Evolutionary conservation across 2,888 invertebrate genomes (phyloP).

Genomic region (Eucera pruinosa): DNA sequence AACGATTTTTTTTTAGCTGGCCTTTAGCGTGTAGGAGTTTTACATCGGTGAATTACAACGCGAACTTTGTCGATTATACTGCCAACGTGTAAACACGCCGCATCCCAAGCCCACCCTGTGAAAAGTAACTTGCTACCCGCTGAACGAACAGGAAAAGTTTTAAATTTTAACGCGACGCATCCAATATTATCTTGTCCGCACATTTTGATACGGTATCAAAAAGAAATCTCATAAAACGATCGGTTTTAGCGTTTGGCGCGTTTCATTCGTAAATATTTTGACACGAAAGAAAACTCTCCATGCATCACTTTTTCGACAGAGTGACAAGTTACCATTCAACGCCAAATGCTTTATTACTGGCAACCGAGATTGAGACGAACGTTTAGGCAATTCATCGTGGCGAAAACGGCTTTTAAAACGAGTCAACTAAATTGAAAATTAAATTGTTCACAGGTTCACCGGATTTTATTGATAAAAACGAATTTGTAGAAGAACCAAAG

Average conservation of each 20-base stretch:
- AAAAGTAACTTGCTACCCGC: slow-evolving; percentile 4
- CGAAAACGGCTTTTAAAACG: slow-evolving; percentile 3
- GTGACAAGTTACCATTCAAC: background rate
- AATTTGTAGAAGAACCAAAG: slow-evolving; percentile 21
- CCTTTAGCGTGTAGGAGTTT: slow-evolving; percentile 27
- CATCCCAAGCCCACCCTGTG: background rate
- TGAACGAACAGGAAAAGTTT: slow-evolving; percentile 14
- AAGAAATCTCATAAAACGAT: background rate
- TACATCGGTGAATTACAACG: slow-evolving; percentile 42
- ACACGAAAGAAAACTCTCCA: background rate
- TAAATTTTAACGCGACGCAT: slow-evolving; percentile 21
- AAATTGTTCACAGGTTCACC: background rate
- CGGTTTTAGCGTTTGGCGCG: background rate
- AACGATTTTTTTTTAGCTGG: slow-evolving; percentile 38
- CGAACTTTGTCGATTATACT: slow-evolving; percentile 23
- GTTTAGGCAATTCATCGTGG: background rate
- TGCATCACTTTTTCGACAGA: background rate
- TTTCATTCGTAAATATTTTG: slow-evolving; percentile 2
- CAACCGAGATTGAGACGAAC: background rate
- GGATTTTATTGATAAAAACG: background rate
- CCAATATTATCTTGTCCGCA: background rate
- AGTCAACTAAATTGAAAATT: slow-evolving; percentile 5
- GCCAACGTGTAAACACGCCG: slow-evolving; percentile 38
- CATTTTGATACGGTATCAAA: background rate
- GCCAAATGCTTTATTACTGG: background rate